phyloP scores from a whole-genome alignment of 2,888 invertebrate genomes.

The Lutraria lutraria region DNA sequence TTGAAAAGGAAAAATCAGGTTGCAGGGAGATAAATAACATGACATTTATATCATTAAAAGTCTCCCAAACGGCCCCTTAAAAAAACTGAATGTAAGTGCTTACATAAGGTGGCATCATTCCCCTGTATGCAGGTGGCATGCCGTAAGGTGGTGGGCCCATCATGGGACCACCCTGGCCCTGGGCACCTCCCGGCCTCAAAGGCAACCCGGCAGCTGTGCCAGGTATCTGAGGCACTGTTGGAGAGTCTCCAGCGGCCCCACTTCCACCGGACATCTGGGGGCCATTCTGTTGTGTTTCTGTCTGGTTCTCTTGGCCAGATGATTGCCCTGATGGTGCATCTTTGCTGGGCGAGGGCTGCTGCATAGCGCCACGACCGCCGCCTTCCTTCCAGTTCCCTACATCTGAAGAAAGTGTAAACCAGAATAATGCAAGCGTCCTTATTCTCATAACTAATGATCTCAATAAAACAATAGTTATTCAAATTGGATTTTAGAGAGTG shows the following conservation, averaged over 20 bases:
- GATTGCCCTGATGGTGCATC: constrained; percentile 83
- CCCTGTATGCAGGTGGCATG: constrained; percentile 85
- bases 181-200: constrained; percentile 78
- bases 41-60: background rate
- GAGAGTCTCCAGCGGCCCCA: constrained; percentile 56
- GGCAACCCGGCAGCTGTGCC: constrained; percentile 77
- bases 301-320: constrained; percentile 81
- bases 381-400: constrained; percentile 96
- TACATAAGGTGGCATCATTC: constrained; percentile 85
- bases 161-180: constrained; percentile 73
- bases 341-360: constrained; percentile 80
- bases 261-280: constrained; percentile 83
- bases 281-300: constrained; percentile 85
- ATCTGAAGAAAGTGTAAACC: constrained; percentile 86
- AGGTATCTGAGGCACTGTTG: constrained; percentile 52
- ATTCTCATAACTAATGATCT: background rate
- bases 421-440: background rate
- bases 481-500: no score
- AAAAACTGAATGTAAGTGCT: no score
- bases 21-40: no score
- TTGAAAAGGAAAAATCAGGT: no score
- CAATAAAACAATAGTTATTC: no score
- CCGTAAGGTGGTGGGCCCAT: constrained; percentile 81
- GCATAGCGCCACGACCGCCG: constrained; percentile 89
- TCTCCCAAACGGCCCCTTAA: no score